Percentiles rank a stretch among this genome's conserved stretches.
These are phyloP conservation scores for Cygnus buccinator DNA, from an alignment of 2,113 vertebrate genomes.

Conservation along the genomic window DNA sequence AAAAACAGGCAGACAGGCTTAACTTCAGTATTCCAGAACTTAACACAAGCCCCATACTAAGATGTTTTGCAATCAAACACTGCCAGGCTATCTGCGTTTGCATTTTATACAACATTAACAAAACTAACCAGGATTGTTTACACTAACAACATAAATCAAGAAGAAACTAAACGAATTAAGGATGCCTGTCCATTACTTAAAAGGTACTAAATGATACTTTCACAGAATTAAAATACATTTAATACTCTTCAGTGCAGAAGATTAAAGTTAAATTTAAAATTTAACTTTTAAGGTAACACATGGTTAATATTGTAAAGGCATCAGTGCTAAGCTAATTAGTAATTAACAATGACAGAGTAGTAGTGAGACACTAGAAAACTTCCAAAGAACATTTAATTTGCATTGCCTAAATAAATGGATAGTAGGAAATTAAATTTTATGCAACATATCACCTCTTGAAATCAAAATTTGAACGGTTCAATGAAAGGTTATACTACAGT, in stretches of 20 bases:
- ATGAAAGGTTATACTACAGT: slow-evolving; percentile 60
- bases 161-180: slow-evolving; percentile 44
- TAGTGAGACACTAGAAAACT: slow-evolving; percentile 21
- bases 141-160: neutral
- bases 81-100: neutral
- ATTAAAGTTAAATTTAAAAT: neutral
- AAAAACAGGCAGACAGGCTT: neutral
- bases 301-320: slow-evolving; percentile 33
- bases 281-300: too few relatives aligned
- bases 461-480: slow-evolving; percentile 72
- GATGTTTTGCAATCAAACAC: neutral
- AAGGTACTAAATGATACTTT: neutral
- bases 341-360: slow-evolving; percentile 45
- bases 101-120: neutral
- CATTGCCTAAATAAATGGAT: slow-evolving; percentile 37
- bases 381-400: slow-evolving; percentile 45
- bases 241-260: slow-evolving; percentile 37
- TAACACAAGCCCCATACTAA: neutral
- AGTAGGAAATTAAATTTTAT: slow-evolving; percentile 51
- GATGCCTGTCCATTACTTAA: slow-evolving; percentile 5
- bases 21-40: neutral
- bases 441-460: slow-evolving; percentile 50
- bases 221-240: slow-evolving; percentile 43
- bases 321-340: slow-evolving; percentile 23
- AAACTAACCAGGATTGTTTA: neutral